These are phyloP conservation scores for Calameuta pallipes DNA, from an alignment of 2,888 invertebrate genomes.

Conservation along the genomic window DNA sequence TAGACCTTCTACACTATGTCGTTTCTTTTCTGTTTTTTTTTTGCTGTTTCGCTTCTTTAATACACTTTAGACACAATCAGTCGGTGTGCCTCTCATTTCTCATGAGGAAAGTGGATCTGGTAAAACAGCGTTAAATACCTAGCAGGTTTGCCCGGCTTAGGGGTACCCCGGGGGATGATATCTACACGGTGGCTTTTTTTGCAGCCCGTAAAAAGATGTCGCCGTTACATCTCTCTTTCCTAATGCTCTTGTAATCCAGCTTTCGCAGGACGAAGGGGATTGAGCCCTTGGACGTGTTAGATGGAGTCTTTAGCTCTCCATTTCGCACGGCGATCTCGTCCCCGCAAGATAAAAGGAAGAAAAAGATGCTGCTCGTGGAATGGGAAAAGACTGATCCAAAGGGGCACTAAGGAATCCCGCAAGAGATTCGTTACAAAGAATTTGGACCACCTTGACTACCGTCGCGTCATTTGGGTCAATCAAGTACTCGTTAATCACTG, in stretches of 20 bases:
- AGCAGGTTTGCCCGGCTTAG: background rate
- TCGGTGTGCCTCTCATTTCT: background rate
- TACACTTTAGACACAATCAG: background rate
- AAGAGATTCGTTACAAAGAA: background rate
- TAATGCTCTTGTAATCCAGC: slow-evolving; percentile 7
- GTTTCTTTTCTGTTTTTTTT: background rate
- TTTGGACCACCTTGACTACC: background rate
- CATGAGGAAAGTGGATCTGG: background rate
- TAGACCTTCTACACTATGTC: background rate
- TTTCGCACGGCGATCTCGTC: background rate
- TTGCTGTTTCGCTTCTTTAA: background rate
- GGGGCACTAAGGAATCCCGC: background rate
- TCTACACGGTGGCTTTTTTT: slow-evolving; percentile 3
- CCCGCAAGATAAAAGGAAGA: slow-evolving; percentile 1
- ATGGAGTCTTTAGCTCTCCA: slow-evolving; percentile 9
- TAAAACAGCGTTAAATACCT: background rate
- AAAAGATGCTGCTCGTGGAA: background rate
- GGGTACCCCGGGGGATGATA: background rate
- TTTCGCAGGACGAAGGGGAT: background rate
- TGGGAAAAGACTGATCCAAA: background rate
- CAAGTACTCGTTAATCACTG: background rate
- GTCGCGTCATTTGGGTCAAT: background rate
- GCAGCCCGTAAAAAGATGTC: slow-evolving; percentile 5
- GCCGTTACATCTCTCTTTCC: background rate
- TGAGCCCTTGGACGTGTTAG: slow-evolving; percentile 1